These are phyloP conservation scores for Caenorhabditis briggsae DNA, from an alignment of 1,140 invertebrate species.

Conservation along the genomic window DNA sequence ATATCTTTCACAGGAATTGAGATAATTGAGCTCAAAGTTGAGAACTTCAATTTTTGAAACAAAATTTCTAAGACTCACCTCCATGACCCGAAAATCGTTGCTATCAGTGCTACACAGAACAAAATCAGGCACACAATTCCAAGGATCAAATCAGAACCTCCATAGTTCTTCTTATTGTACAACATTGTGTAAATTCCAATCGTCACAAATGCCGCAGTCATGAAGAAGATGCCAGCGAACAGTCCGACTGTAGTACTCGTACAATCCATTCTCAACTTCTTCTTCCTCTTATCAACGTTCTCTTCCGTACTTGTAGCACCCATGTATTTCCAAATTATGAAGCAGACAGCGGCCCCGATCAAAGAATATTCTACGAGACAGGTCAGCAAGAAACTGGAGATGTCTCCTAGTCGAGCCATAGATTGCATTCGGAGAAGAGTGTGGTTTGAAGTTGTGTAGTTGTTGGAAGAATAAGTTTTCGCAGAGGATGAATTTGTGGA, in stretches of 20 bases:
- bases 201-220: constrained; percentile 74
- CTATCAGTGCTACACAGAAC: constrained; percentile 71
- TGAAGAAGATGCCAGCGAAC: constrained; percentile 74
- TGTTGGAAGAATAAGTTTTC: background rate
- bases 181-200: constrained; percentile 75
- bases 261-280: constrained; percentile 24
- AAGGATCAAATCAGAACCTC: constrained; percentile 71
- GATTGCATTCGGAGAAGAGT: constrained; percentile 17
- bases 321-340: constrained; percentile 20
- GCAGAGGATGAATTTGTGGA: background rate
- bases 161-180: constrained; percentile 66
- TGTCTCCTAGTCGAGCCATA: background rate
- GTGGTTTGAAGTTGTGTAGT: background rate
- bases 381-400: background rate
- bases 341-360: constrained; percentile 2
- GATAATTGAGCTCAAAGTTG: too few species aligned
- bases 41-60: too few species aligned
- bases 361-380: background rate
- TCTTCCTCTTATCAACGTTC: background rate
- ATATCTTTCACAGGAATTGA: too few species aligned
- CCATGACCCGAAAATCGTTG: constrained; percentile 71
- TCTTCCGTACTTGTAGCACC: background rate
- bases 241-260: background rate
- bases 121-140: constrained; percentile 73
- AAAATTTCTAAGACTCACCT: constrained; percentile 16